phyloP scores from a whole-genome alignment of 2,888 invertebrate species.

The Plagodis dolabraria region DNA sequence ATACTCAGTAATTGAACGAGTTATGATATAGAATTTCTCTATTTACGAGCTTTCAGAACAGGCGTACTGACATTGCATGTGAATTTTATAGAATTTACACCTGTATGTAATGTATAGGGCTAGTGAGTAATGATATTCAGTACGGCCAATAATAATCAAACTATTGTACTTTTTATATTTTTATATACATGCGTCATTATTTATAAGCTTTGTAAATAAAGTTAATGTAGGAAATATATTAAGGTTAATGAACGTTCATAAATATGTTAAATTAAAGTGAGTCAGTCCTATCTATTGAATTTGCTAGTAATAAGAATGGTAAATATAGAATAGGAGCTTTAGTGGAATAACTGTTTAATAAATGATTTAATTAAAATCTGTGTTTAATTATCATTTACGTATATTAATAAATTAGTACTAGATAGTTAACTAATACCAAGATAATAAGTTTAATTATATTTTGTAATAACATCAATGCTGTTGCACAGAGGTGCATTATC shows the following conservation, averaged over 20 bases:
- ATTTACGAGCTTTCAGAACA: not conserved
- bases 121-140: not conserved
- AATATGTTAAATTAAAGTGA: not conserved
- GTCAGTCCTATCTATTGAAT: slow-evolving; percentile 25
- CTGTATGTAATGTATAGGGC: not conserved
- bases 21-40: not conserved
- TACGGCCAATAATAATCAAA: not conserved
- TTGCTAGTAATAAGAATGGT: slow-evolving; percentile 3
- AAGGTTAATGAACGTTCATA: too few species aligned
- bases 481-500: too few species aligned
- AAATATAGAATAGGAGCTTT: slow-evolving; percentile 12
- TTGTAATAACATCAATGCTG: too few species aligned
- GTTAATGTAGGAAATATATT: slow-evolving; percentile 2
- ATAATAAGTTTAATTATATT: too few species aligned
- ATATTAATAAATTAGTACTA: not conserved
- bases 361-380: slow-evolving; percentile 10
- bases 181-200: slow-evolving; percentile 14
- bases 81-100: not conserved
- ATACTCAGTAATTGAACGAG: slow-evolving; percentile 25
- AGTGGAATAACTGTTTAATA: slow-evolving; percentile 16
- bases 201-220: slow-evolving; percentile 41
- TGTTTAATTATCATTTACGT: not conserved
- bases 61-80: not conserved
- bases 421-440: too few species aligned
- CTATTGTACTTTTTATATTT: not conserved